Evolutionary conservation across 2,888 invertebrate species (phyloP), one percentile per base, ranked within the genome.

Genomic region (Adineta ricciae): DNA sequence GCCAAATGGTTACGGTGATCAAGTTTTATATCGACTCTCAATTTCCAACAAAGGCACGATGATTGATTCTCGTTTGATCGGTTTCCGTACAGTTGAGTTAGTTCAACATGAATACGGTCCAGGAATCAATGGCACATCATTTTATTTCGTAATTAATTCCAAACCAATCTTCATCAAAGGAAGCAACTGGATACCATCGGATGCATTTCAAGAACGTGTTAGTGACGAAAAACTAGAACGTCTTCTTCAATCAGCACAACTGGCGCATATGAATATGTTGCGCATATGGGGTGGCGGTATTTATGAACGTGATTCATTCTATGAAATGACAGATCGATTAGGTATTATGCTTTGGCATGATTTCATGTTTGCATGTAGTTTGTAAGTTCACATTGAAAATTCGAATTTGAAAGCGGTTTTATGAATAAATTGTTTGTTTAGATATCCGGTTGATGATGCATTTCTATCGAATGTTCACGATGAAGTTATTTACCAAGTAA

Each of bases 301-400:
- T 89, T 86, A 87, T 88, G 87, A 36, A 86, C 93, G 94, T 0
- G 95, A 97, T 87, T 92, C 93, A 86, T 97, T 98, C 90, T 99
- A 98, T 90, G 88, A 91, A 87, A 90, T 94, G 52, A 95, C 96
- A 85, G 97, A 98, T 89, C 92, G 94, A 89, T 91, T 94, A 84
- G 98, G 98, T 1, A 94, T 98, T 83, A 92, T 98, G 88, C 93
- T 99, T 85, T 99, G 97, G 97, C 97, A 99, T 87, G 98, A 99
- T 90, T 93, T 97, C 89, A 95, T 97, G 94, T 99, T 97, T 90
- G 97, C 97, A 0, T 97, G 96, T 89, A 93, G 94, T 36, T 94
- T 98, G 64, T 64, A 32, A 64, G 64, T 64, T 19, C 2, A 11
- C 11, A 11, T 46, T 46, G 11, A 46, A 8, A 11, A 8, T 46